Base-by-base conservation (phyloP, 2,113 vertebrate genomes). In the Rhineura floridana region DNA sequence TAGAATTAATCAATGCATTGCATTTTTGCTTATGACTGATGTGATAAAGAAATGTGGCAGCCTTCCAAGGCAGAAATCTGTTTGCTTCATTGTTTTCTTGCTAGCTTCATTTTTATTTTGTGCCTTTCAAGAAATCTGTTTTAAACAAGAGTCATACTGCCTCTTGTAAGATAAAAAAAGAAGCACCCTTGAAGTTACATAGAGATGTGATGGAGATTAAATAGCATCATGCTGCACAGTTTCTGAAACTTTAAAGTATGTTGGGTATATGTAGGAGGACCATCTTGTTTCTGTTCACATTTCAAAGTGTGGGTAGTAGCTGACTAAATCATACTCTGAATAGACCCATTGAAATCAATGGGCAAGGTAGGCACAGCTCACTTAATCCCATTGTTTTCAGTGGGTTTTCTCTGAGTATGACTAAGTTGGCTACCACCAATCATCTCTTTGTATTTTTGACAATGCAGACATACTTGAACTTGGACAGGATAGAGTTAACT, bases 1-100 rank as follows among this genome's bases (percentile, higher is more conserved):
- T 84, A 6, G 78, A 75, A 55, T 4, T 84, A 86, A 17, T 46
- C 12, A 46, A 81, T 78, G 87, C 91, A 67, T 1, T 83, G 70
- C 19, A 87, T 59, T 79, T 33, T 84, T 82, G 28, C 86, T 48
- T 48, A 75, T 46, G 80, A 33, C 78, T 80, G 9, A 44, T 46
- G 12, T 21, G 65, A 23, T 87, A 36, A 86, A 79, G 28, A 84
- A 77, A 42, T 25, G 7, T 75, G 4, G 12, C 59, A 55, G 8
- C 17, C 33, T 0, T 84, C 44, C 0, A 0, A 77, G 62, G 55
- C 23, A 84, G 19, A 55, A 90, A 59, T 0, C 0, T n/a, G 30
- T 33, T 19, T 48, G 28, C 0, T 65, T 46, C 17, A 6, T 50
- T 85, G 52, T 50, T 67, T 70, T 36, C 70, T 44, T 87, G 25